phyloP scores from a whole-genome alignment of 2,888 invertebrate genomes.

The Sphaerophoria taeniata region DNA sequence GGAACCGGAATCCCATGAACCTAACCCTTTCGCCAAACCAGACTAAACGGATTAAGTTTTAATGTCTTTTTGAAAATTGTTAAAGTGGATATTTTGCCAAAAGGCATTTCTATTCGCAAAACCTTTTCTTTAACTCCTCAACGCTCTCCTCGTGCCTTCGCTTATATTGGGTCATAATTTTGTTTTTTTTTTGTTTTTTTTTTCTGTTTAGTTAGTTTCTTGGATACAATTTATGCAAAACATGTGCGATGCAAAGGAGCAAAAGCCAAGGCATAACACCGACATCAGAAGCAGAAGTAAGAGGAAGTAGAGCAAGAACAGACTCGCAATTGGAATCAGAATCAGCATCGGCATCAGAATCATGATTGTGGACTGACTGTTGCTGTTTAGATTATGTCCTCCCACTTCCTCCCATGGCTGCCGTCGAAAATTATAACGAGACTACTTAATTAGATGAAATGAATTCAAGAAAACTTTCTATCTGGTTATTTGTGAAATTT shows the following conservation, averaged over 20 bases:
- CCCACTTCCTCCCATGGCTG: background rate
- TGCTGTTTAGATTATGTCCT: conserved; percentile 53
- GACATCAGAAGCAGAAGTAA: background rate
- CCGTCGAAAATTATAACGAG: conserved; percentile 58
- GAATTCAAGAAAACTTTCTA: conserved; percentile 51
- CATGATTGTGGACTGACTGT: conserved; percentile 41
- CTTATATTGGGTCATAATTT: background rate
- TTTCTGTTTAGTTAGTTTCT: conserved; percentile 20
- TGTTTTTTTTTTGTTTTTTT: conserved; percentile 3
- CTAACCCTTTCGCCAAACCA: conserved; percentile 3
- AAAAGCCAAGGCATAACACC: conserved; percentile 19
- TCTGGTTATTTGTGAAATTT: conserved; percentile 55
- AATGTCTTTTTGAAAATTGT: conserved; percentile 67
- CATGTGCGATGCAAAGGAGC: conserved; percentile 55
- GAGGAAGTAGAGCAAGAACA: background rate
- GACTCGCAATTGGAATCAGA: background rate
- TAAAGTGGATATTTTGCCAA: conserved; percentile 65
- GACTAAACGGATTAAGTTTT: conserved; percentile 70
- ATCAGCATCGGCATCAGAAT: background rate
- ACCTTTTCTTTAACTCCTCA: conserved; percentile 1
- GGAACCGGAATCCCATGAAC: conserved; percentile 2
- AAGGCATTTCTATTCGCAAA: conserved; percentile 35
- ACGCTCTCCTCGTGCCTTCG: background rate
- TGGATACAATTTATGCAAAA: conserved; percentile 57
- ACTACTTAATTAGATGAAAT: conserved; percentile 65